Evolutionary conservation across 1,140 invertebrate genomes (phyloP), one percentile per base, ranked within the genome.

Genomic region (Drosophila tsacasi): DNA sequence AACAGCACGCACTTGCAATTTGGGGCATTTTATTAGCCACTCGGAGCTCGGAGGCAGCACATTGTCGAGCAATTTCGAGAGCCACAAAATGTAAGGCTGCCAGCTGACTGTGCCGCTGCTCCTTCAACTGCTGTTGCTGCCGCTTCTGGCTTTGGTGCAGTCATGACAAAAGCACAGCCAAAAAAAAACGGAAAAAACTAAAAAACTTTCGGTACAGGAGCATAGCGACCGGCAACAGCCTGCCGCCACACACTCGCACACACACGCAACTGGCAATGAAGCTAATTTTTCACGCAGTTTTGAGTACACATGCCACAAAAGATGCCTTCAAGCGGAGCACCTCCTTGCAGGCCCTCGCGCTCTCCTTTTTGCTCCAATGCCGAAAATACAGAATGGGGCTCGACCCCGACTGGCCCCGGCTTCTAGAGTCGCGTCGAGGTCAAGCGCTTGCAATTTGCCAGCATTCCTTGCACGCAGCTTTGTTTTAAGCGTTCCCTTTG

Each of bases 241-340:
- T 42, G 66, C 68, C 32, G 54, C 42, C 63, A 71, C 65, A 49
- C 30, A n/a, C n/a, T n/a, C n/a, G n/a, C 47, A 52, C 49, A 52
- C 27, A 50, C 65, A 73, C 50, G 27, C 5, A 67, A 67, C 69
- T 55, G 69, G 76, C 81, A 83, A 76, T 76, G 76, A 66, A 74
- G 82, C 79, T 85, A 85, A 85, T 85, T 85, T 85, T 85, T 86
- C 83, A 85, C 82, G 82, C 82, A 85, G 73, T 73, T 81, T 78
- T 81, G 83, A 77, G 66, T 85, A 67, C 78, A 77, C 71, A 74
- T 74, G 75, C 74, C 75, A 78, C 64, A 78, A 78, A 78, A 61
- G 75, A 78, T 78, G 74, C 75, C 75, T 69, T 60, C 65, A 62
- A 78, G 83, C 71, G 55, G 42, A 57, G 42, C 64, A 62, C 64